Percentiles rank a stretch among this genome's conserved stretches.
phyloP scores from a whole-genome alignment of 2,888 invertebrate species.

The Ormyrus nitidulus region DNA sequence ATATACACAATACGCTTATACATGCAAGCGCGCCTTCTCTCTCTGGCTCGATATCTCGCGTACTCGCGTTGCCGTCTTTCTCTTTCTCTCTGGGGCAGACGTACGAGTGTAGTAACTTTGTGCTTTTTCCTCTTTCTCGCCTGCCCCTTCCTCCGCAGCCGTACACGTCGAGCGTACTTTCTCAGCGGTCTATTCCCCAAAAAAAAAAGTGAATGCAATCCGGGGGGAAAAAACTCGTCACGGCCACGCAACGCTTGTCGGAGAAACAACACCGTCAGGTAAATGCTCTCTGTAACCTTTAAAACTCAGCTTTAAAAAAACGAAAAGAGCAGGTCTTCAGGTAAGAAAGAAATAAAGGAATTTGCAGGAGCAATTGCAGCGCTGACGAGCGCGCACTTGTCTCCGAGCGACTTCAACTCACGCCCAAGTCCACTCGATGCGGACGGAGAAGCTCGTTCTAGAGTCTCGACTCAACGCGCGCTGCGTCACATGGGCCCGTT shows the following conservation, averaged over 20 bases:
- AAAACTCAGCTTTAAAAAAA: no score
- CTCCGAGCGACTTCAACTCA: not conserved
- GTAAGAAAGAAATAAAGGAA: conserved; percentile 18
- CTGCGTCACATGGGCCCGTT: conserved; percentile 76
- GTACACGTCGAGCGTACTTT: not conserved
- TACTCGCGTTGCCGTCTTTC: conserved; percentile 2
- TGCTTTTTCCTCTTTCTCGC: conserved; percentile 10
- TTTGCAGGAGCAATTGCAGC: not conserved
- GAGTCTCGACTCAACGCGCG: conserved; percentile 55
- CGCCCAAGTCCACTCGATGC: no score
- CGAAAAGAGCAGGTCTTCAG: not conserved
- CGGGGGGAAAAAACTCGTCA: no score
- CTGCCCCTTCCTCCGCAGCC: not conserved
- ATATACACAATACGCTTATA: not conserved
- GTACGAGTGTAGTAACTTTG: conserved; percentile 10
- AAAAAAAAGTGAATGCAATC: no score
- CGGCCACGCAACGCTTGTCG: not conserved
- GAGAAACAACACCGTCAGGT: not conserved
- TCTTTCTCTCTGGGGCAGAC: conserved; percentile 5
- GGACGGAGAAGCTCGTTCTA: no score
- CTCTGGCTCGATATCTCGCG: conserved; percentile 22
- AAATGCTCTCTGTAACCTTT: not conserved
- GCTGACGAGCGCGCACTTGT: conserved; percentile 15
- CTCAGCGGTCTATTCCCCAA: no score
- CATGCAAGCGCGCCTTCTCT: conserved; percentile 7